Base-by-base conservation (phyloP, 1,140 invertebrate genomes). In the Apis cerana region DNA sequence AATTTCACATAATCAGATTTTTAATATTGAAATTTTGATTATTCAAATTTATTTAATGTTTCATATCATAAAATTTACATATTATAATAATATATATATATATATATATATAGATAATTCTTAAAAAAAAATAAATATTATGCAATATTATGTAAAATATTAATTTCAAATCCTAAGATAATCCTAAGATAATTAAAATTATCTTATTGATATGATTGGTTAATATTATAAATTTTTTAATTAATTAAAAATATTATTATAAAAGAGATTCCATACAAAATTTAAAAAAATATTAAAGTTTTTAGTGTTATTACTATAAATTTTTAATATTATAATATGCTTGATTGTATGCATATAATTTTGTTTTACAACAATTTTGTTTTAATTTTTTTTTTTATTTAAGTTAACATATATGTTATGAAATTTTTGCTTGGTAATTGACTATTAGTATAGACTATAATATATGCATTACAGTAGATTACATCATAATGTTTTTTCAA, bases 391-490 rank as follows among this genome's bases (percentile, higher is more conserved):
- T 27, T 10, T 48, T 43, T 65, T 43, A 15, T n/a, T 48, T 27
- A 19, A 61, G 7, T 48, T 75, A 61, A 50, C 43, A 27, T 17
- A 27, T 17, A 21, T 13, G 11, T 64, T 48, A 8, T 27, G 0
- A 56, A 64, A 67, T 43, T 65, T 69, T 21, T 70, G 54, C 50
- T 64, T 80, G 7, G 48, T 65, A 56, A 17, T 64, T 13, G 64
- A 50, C n/a, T 80, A 23, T n/a, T 68, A 69, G 7, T 74, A 13
- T 56, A 65, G 8, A 12, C 2, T 48, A 17, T 48, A 48, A n/a
- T n/a, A 70, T n/a, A 21, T 81, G 79, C 79, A 74, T 33, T n/a
- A 7, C 50, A 74, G 11, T 81, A 75, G 62, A 58, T 59, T 72
- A 74, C 52, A 65, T 15, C n/a, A 0, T 52, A 17, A 52, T 78